Evolutionary conservation across 2,797 vertebrate species (phyloP), one percentile per base, ranked within the genome.

Genomic region (Neosalanx taihuensis): DNA sequence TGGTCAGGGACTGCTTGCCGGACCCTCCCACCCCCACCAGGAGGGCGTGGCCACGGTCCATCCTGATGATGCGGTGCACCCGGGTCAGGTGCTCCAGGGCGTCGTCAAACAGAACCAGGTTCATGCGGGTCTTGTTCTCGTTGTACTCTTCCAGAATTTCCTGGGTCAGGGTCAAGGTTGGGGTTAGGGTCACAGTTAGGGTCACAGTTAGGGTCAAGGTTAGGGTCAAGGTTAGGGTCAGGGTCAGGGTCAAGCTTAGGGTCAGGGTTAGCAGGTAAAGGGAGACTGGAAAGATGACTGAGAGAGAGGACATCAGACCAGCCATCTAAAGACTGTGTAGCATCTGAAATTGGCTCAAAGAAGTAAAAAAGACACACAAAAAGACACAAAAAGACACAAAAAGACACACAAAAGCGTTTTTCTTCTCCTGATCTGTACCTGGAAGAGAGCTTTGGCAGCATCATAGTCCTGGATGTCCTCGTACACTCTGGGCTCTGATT

Each of bases 81-180:
- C 93, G 93, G 23, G 95, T 95, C 73, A 99, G 85, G 84, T 99
- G 97, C 73, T 99, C 98, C 83, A 99, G 87, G 3, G 97, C 97
- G 2, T 99, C 95, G 0, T 99, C 95, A 71, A 99, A 99, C 56
- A 99, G 91, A 20, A 99, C 96, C 65, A 99, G 84, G 58, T 96
- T 95, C 96, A 99, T 97, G 60, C 82, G 91, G 0, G 89, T 84
- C 66, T 94, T 93, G 65, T 23, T 84, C 75, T 98, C 95, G 1
- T 98, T 99, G 88, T 97, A 98, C 75, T 98, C 96, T 35, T 98
- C 96, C 0, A 99, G 89, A 74, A 98, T 95, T 81, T 97, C 97
- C 98, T 99, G 84, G 56, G 26, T 30, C 33, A 70, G 56, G n/a
- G 12, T 35, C 6, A 35, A 6, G 33, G 33, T 35, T 6, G 6